Evolutionary conservation across 2,797 vertebrate genomes (phyloP), one percentile per base, ranked within the genome.

Genomic region (Helicolenus hilgendorfi): DNA sequence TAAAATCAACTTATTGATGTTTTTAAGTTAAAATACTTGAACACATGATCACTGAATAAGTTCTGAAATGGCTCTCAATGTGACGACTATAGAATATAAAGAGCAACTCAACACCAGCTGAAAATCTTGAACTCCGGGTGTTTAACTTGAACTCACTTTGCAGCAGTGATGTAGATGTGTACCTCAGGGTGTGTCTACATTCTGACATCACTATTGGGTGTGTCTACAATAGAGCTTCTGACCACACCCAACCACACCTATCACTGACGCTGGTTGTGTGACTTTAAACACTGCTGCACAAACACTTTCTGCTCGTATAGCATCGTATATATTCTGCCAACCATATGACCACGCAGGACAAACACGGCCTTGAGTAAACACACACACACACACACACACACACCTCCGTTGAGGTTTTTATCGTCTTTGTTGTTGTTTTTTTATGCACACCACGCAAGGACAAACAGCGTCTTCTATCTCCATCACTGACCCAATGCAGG

Each of bases 401-500:
- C 27, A 26, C 22, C 75, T 53, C 29, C 1, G 13, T 65, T 78
- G 70, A 73, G 67, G 82, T 79, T 86, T 92, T 82, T 81, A 89
- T 83, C 27, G 33, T 86, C 69, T 35, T 69, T 85, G 81, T 89
- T 69, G 56, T 88, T 88, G 77, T 88, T 77, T 91, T 83, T 89
- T 77, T 67, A 77, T 36, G 84, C 58, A 84, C 79, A 80, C 77
- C 26, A 59, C 79, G 87, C 92, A 95, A 94, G 88, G 84, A 90
- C 92, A 96, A 94, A 93, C 88, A 41, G 60, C 83, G 77, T 92
- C 88, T 91, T 94, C 83, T 82, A 63, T 89, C 94, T 94, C 92
- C 92, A 93, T 95, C 95, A 86, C 87, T 93, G 95, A 94, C 89
- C 93, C 89, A 91, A 94, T 93, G 91, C 88, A 92, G 89, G 91